Evolutionary conservation across 2,113 vertebrate genomes (phyloP).

Genomic region (Meles meles): DNA sequence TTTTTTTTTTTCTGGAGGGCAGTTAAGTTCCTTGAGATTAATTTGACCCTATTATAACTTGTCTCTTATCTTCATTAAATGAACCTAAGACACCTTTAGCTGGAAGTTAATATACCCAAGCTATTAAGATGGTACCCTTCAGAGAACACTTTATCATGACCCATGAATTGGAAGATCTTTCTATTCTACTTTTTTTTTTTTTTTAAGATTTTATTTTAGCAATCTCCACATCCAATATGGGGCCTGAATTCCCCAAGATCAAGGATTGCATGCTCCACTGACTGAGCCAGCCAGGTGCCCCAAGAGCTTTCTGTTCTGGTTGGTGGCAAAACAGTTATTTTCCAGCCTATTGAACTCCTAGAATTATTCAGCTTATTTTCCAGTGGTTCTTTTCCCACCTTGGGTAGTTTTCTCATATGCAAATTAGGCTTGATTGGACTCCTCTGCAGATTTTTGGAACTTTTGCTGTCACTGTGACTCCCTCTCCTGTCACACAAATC

Average conservation of each 20-base stretch:
- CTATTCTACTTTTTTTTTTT: background rate
- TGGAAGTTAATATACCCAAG: background rate
- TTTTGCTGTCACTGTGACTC: background rate
- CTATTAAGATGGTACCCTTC: background rate
- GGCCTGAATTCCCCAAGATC: background rate
- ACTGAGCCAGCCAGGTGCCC: background rate
- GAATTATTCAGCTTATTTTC: background rate
- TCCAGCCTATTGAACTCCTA: background rate
- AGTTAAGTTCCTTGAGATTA: background rate
- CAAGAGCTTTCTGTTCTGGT: background rate
- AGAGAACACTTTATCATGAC: background rate
- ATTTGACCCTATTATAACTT: background rate
- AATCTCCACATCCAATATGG: background rate
- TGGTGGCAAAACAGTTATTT: background rate
- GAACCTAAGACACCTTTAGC: background rate
- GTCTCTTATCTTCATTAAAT: background rate
- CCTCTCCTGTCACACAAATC: background rate
- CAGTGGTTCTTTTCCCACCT: background rate
- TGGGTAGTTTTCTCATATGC: background rate
- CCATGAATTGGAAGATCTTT: background rate
- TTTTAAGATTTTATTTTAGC: background rate
- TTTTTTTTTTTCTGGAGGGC: background rate
- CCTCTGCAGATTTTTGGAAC: background rate
- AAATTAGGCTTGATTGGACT: background rate
- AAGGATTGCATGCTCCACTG: background rate